These are phyloP conservation scores for Pseudomyrmex cubaensis DNA, from an alignment of 1,140 invertebrate species.

Conservation along the genomic window DNA sequence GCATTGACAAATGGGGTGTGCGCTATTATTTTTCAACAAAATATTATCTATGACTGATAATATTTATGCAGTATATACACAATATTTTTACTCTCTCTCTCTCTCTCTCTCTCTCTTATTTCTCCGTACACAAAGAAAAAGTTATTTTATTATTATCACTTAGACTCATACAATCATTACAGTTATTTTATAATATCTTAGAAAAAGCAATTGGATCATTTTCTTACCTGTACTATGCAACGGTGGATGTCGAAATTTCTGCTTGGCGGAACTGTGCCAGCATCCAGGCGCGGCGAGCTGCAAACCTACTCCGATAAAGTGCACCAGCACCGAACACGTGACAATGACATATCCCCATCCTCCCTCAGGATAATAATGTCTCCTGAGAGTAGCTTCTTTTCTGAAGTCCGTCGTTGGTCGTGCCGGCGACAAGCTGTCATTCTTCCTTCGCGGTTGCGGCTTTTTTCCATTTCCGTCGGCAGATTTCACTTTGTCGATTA, in stretches of 20 bases:
- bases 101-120: background rate
- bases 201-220: background rate
- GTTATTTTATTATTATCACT: too few species aligned
- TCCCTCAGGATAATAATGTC: conserved; percentile 88
- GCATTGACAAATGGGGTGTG: conserved; percentile 24
- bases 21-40: conserved; percentile 17
- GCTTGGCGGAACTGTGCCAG: conserved; percentile 72
- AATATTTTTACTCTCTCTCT: background rate
- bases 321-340: conserved; percentile 85
- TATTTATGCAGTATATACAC: background rate
- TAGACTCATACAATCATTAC: background rate
- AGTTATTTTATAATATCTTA: conserved; percentile 1
- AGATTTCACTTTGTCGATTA: conserved; percentile 54
- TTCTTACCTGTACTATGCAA: conserved; percentile 76
- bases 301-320: conserved; percentile 84
- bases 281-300: conserved; percentile 80
- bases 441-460: background rate
- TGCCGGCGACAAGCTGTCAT: conserved; percentile 7
- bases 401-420: conserved; percentile 72
- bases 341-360: conserved; percentile 88
- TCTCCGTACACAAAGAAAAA: too few species aligned
- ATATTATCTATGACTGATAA: background rate
- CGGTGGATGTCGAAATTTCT: conserved; percentile 76
- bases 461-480: conserved; percentile 8
- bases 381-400: conserved; percentile 81